phyloP scores from a whole-genome alignment of 2,888 invertebrate genomes.

The Nymphalis polychloros region DNA sequence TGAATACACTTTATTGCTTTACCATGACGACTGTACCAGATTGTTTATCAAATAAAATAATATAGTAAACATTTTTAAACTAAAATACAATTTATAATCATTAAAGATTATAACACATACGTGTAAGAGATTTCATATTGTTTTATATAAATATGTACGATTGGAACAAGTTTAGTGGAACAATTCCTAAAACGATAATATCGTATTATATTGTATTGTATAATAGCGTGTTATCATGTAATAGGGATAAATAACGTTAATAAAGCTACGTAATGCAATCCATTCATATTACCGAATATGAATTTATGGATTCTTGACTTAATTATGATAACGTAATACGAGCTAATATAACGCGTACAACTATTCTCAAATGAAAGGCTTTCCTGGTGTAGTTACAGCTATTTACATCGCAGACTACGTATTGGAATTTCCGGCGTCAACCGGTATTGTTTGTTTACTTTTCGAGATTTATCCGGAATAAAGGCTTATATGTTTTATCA shows the following conservation, averaged over 20 bases:
- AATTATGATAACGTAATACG: conserved; percentile 5
- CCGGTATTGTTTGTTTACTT: conserved; percentile 16
- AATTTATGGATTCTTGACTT: conserved; percentile 3
- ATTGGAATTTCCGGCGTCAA: conserved; percentile 12
- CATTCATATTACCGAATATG: not conserved
- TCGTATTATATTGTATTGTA: too few species aligned
- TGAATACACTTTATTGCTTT: conserved; percentile 37
- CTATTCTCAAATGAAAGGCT: not conserved
- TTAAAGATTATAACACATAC: not conserved
- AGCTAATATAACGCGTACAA: not conserved
- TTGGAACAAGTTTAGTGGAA: not conserved
- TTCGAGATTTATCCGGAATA: conserved; percentile 16
- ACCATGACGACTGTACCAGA: conserved; percentile 12
- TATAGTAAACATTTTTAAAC: not conserved
- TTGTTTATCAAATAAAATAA: not conserved
- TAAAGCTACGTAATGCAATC: conserved; percentile 1
- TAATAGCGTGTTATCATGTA: conserved; percentile 3
- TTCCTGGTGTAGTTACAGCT: not conserved
- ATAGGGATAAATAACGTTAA: not conserved
- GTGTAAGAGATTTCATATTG: not conserved
- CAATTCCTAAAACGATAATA: not conserved
- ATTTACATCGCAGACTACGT: not conserved
- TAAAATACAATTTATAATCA: not conserved
- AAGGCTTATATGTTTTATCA: not conserved
- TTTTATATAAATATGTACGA: not conserved